Conservation (phyloP, 2,113 vertebrate species). For the Erinaceus europaeus region DNA sequence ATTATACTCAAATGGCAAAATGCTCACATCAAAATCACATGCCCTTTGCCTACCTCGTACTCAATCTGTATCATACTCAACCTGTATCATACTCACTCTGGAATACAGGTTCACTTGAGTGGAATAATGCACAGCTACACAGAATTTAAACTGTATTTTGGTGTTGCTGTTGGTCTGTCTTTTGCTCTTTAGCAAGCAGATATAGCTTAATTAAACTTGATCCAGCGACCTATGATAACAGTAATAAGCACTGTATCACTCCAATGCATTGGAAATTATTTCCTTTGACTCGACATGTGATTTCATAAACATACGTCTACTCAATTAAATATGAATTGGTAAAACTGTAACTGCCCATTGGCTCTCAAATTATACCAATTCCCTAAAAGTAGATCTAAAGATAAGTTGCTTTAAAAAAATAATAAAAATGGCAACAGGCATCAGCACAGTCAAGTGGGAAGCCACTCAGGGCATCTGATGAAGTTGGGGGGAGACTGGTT, state of each 20-base stretch:
- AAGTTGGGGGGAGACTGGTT: no score
- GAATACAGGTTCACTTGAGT: neutral
- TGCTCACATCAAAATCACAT: neutral
- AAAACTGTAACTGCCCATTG: neutral
- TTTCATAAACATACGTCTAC: neutral
- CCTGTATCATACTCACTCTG: no score
- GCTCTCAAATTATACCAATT: neutral
- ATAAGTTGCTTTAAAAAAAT: neutral
- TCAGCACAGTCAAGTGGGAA: no score
- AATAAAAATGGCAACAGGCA: no score
- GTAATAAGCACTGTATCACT: neutral
- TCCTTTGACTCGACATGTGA: constrained; percentile 1
- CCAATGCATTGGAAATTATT: neutral
- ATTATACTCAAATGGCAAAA: neutral
- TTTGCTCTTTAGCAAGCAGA: neutral
- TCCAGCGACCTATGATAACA: neutral
- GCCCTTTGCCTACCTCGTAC: neutral
- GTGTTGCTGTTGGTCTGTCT: neutral
- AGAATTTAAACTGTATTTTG: neutral
- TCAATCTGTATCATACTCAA: no score
- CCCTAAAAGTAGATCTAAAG: constrained; percentile 15
- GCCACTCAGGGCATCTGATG: no score
- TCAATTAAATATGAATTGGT: constrained; percentile 12
- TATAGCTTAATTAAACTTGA: neutral
- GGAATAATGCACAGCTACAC: neutral